Conservation (phyloP, 1,140 invertebrate genomes). For the Tetragnatha versicolor region DNA sequence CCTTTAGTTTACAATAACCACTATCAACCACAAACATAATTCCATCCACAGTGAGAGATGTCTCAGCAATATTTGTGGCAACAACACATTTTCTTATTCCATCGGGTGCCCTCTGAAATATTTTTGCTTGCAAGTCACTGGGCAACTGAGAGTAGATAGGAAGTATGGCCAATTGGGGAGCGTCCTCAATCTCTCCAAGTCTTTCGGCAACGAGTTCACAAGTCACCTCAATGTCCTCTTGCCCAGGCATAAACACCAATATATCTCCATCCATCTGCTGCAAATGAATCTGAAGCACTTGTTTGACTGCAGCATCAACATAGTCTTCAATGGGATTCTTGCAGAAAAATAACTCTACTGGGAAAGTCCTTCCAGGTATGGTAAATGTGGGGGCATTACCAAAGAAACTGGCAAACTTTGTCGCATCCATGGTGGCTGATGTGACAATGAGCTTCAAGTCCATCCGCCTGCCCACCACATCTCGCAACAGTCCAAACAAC, state of each 20-base stretch:
- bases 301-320: constrained; percentile 97
- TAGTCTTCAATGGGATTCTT: constrained; percentile 99
- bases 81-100: constrained; percentile 96
- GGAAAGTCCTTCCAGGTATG: constrained; percentile 91
- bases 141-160: constrained; percentile 99
- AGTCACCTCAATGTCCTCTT: constrained; percentile 99
- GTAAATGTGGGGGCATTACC: constrained; percentile 88
- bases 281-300: constrained; percentile 95
- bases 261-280: constrained; percentile 90
- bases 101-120: constrained; percentile 94
- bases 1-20: constrained; percentile 99
- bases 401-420: constrained; percentile 98
- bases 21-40: constrained; percentile 99
- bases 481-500: constrained; percentile 92
- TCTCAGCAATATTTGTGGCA: constrained; percentile 98
- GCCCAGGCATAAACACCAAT: constrained; percentile 99
- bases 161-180: constrained; percentile 90
- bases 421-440: constrained; percentile 99
- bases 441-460: constrained; percentile 99
- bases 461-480: constrained; percentile 86
- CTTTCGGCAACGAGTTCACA: constrained; percentile 93
- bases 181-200: constrained; percentile 89
- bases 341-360: constrained; percentile 79
- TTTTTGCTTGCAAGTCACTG: constrained; percentile 98
- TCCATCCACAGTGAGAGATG: constrained; percentile 85